These are phyloP conservation scores for Rhabdomys pumilio DNA, from an alignment of 2,797 vertebrate genomes.

Conservation along the genomic window DNA sequence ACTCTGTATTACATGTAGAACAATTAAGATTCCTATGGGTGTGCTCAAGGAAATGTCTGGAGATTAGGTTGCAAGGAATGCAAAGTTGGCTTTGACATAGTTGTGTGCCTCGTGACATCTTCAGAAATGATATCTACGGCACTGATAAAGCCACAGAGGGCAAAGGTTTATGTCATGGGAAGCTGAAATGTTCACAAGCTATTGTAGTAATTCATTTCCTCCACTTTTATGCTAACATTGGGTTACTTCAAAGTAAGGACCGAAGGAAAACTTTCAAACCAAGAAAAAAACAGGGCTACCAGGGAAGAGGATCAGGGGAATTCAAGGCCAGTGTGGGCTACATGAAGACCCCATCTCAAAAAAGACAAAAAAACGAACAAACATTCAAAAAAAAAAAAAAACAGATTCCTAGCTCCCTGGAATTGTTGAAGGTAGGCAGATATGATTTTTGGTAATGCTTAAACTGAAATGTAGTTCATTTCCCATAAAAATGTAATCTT, in stretches of 20 bases:
- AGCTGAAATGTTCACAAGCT: slow-evolving; percentile 35
- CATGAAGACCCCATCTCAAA: neutral
- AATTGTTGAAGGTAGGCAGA: neutral
- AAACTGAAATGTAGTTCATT: neutral
- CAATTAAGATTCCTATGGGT: slow-evolving; percentile 57
- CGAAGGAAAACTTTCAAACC: slow-evolving; percentile 44
- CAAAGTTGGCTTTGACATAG: neutral
- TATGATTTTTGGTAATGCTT: neutral
- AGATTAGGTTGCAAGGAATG: slow-evolving; percentile 66
- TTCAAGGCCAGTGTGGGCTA: neutral
- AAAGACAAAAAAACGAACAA: neutral
- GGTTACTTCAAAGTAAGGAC: slow-evolving; percentile 44
- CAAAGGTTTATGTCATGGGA: slow-evolving; percentile 60
- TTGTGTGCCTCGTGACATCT: neutral
- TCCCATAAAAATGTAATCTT: neutral
- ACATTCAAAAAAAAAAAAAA: neutral
- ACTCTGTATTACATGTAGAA: slow-evolving; percentile 52
- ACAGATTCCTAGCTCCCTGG: neutral
- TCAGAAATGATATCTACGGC: slow-evolving; percentile 40
- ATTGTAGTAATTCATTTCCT: slow-evolving; percentile 7
- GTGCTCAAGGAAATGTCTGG: slow-evolving; percentile 42
- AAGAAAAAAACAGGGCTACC: slow-evolving; percentile 29
- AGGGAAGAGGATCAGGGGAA: neutral
- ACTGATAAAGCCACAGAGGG: slow-evolving; percentile 34
- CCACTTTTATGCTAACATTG: slow-evolving; percentile 23